Evolutionary conservation across 2,797 vertebrate genomes (phyloP).

Genomic region (Sternotherus odoratus): DNA sequence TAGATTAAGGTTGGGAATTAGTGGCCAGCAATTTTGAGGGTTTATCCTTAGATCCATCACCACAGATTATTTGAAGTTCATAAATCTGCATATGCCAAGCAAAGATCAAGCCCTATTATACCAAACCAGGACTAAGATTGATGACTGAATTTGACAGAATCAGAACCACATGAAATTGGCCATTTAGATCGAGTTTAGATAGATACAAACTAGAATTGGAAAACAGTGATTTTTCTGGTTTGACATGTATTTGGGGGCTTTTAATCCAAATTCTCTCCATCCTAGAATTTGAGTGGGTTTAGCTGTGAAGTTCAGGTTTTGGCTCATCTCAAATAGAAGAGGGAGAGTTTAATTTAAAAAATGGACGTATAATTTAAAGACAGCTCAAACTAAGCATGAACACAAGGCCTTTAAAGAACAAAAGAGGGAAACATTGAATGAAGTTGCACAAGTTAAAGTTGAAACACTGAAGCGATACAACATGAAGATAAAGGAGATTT

Average conservation of each 20-base stretch:
- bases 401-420: background rate
- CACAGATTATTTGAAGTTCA: background rate
- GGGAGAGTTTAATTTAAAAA: background rate
- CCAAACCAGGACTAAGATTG: background rate
- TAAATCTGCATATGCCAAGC: background rate
- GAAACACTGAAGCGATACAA: background rate
- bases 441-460: background rate
- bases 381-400: background rate
- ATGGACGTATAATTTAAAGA: no score
- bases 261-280: fast-evolving
- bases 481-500: fast-evolving
- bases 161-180: background rate
- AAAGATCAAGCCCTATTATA: background rate
- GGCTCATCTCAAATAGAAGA: background rate
- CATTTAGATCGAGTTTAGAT: background rate
- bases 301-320: background rate
- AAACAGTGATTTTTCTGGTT: background rate
- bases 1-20: background rate
- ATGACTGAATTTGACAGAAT: background rate
- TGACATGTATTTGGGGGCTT: background rate
- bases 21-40: background rate
- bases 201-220: background rate
- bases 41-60: background rate
- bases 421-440: background rate
- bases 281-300: background rate